A percentile compares a stretch with the other conserved stretches of the same genome.
Evolutionary conservation across 2,113 vertebrate genomes (phyloP).

Genomic region (Xiphias gladius): DNA sequence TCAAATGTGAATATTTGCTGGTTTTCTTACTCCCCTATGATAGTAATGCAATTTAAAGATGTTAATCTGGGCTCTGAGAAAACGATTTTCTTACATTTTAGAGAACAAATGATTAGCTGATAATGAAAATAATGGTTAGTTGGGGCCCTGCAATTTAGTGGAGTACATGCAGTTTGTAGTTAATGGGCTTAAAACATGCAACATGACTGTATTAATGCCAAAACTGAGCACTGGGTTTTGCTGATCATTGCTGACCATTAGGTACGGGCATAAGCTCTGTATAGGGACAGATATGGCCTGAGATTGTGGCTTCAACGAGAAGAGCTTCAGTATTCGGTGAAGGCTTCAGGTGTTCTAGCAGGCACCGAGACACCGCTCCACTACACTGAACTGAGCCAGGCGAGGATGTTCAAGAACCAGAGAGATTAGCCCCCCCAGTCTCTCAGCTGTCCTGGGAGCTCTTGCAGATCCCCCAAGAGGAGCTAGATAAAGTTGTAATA

Average conservation of each 20-base stretch:
- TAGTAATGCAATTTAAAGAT: too few relatives aligned
- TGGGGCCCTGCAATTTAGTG: not conserved
- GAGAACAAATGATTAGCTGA: not conserved
- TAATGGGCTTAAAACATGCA: not conserved
- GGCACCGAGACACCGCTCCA: not conserved
- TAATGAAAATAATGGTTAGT: not conserved
- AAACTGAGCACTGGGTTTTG: not conserved
- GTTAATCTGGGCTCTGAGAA: not conserved
- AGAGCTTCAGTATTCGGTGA: not conserved
- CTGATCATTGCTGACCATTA: not conserved
- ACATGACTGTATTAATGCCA: not conserved
- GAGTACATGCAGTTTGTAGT: not conserved
- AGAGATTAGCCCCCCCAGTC: slow-evolving; percentile 15
- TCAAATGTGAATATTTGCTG: too few relatives aligned
- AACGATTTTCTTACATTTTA: not conserved
- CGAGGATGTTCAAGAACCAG: slow-evolving; percentile 21
- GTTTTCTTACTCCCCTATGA: too few relatives aligned
- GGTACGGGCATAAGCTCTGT: not conserved
- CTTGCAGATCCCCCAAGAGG: slow-evolving; percentile 14
- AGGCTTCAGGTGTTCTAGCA: not conserved
- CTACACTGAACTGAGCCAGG: not conserved
- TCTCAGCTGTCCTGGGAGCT: slow-evolving; percentile 14
- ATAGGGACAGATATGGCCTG: not conserved
- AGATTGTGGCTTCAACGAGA: not conserved
- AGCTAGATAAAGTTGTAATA: slow-evolving; percentile 38